Conservation (phyloP, 1,140 invertebrate genomes). For the Brachionus angularis region DNA sequence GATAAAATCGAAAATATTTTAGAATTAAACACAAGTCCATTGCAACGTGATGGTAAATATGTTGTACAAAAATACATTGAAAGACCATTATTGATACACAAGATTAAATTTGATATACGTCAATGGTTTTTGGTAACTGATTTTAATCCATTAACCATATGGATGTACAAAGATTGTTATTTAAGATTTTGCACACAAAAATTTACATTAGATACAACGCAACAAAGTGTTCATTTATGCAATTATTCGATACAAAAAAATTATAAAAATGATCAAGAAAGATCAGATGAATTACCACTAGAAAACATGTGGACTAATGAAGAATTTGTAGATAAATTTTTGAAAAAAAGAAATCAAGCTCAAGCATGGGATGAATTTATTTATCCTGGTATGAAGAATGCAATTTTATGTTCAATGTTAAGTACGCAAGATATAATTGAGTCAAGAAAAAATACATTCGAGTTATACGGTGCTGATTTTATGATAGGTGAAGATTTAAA, state of each 20-base stretch:
- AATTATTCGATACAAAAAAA: constrained; percentile 88
- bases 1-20: constrained; percentile 80
- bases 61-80: constrained; percentile 91
- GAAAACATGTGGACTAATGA: constrained; percentile 81
- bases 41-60: constrained; percentile 68
- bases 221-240: constrained; percentile 85
- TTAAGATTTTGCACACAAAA: constrained; percentile 84
- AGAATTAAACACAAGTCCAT: constrained; percentile 45
- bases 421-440: constrained; percentile 77
- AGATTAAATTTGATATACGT: constrained; percentile 84
- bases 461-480: constrained; percentile 87
- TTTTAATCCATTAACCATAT: constrained; percentile 81
- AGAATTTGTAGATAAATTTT: constrained; percentile 55
- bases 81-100: constrained; percentile 70
- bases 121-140: constrained; percentile 78
- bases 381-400: constrained; percentile 82
- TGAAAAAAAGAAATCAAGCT: constrained; percentile 51
- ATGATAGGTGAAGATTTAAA: constrained; percentile 80
- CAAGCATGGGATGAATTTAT: constrained; percentile 62
- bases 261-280: constrained; percentile 71
- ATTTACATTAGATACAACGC: constrained; percentile 72
- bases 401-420: constrained; percentile 76
- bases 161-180: constrained; percentile 83
- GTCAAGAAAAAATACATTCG: constrained; percentile 70
- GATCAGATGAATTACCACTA: constrained; percentile 69